Conservation (phyloP, 2,113 vertebrate genomes). For the Psittacula cyanocephala region DNA sequence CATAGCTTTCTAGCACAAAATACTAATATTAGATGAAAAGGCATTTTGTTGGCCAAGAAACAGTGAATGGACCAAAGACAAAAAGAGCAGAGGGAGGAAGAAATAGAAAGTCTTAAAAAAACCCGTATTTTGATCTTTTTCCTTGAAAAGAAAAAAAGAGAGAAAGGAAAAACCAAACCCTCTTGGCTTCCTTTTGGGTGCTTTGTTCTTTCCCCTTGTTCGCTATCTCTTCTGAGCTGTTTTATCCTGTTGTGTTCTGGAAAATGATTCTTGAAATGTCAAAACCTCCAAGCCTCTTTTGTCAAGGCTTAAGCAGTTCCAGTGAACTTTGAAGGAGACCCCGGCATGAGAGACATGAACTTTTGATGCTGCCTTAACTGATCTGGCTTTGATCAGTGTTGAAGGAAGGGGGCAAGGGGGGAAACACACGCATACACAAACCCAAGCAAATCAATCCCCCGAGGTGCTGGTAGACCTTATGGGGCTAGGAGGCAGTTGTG, state of each 20-base stretch:
- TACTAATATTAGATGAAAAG: conserved; percentile 51
- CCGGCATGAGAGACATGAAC: conserved; percentile 27
- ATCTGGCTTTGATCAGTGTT: conserved; percentile 57
- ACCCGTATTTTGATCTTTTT: conserved; percentile 26
- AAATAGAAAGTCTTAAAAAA: conserved; percentile 30
- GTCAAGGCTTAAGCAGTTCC: conserved; percentile 55
- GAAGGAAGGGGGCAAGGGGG: not conserved
- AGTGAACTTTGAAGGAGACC: conserved; percentile 68
- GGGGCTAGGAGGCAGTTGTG: not conserved
- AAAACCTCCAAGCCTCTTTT: conserved; percentile 66
- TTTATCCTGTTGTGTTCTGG: conserved; percentile 58
- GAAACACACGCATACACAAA: not conserved
- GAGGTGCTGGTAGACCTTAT: not conserved
- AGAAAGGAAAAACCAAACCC: conserved; percentile 23
- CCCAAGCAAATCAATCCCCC: conserved; percentile 7
- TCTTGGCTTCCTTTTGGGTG: conserved; percentile 26
- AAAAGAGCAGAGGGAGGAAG: not conserved
- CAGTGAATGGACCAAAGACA: conserved; percentile 30
- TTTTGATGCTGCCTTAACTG: conserved; percentile 37
- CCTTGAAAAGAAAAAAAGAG: not conserved
- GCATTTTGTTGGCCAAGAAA: conserved; percentile 1
- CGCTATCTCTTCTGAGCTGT: conserved; percentile 46
- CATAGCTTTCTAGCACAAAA: not conserved
- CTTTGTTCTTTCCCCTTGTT: conserved; percentile 69
- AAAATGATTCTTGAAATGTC: conserved; percentile 67